Base-by-base conservation (phyloP, 2,797 vertebrate species). In the Siniperca obscura region DNA sequence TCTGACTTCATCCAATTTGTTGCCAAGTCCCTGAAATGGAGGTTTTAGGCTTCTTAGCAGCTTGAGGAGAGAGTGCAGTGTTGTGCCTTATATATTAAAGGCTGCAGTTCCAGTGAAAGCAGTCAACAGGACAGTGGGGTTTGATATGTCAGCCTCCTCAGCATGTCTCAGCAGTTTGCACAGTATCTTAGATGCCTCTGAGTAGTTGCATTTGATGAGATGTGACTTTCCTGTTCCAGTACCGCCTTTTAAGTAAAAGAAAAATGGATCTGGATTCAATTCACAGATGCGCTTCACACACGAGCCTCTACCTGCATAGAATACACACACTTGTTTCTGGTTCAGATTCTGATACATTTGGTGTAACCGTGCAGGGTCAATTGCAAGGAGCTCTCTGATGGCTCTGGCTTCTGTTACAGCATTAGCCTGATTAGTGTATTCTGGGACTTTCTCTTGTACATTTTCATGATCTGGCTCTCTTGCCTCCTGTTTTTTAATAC, bases 81-180 rank as follows among this genome's bases (percentile, higher is more conserved):
- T 80, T 40, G 44, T 53, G 0, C 78, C 64, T 7, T n/a, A 60
- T 1, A 80, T 74, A 74, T 90, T 89, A 25, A 86, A 90, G 1
- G 84, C 85, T 36, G 81, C 88, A 25, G 81, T 89, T 21, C 86
- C 89, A 25, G 81, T 90, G 30, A 88, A 90, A 34, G 80, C 75
- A 8, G 76, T 81, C 9, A 90, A 36, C 36, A 90, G 30, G 6
- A 90, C 82, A 6, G 50, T 76, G 3, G 80, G 78, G 10, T n/a
- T 44, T 2, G 44, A 83, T 11, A 74, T 82, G 38, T 78, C 75
- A 7, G 19, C 21, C 8, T 78, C 56, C 14, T 73, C 70, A 19
- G 21, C 10, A 16, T 16, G 8, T 65, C 38, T n/a, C 4, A n/a
- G 65, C 17, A 74, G 10, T 55, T 8, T 55, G 19, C 59, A n/a